Conservation (phyloP, 2,113 vertebrate species). For the Donacobius atricapilla region DNA sequence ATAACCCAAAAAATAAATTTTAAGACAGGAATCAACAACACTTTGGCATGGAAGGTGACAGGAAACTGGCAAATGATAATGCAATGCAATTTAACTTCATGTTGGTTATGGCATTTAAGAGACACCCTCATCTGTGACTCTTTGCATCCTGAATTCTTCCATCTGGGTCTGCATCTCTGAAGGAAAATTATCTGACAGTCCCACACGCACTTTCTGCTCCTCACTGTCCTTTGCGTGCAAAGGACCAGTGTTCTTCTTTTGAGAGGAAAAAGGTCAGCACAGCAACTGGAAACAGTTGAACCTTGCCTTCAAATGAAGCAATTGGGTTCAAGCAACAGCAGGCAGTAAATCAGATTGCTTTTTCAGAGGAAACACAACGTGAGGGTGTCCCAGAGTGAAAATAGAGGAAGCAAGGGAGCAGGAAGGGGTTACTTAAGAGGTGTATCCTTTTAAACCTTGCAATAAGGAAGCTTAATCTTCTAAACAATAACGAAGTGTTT, state of each 20-base stretch:
- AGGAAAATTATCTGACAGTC: not conserved
- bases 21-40: not conserved
- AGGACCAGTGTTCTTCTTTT: not conserved
- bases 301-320: not conserved
- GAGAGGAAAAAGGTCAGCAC: not conserved
- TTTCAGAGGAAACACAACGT: not conserved
- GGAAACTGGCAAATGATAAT: not conserved
- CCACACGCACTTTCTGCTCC: not conserved
- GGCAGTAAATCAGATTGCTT: not conserved
- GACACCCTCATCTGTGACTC: not conserved
- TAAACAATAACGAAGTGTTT: not conserved
- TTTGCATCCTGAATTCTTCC: not conserved
- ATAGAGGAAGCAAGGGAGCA: not conserved
- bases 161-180: not conserved
- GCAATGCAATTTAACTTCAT: not conserved
- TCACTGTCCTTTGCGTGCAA: not conserved
- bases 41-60: not conserved
- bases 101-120: not conserved
- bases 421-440: not conserved
- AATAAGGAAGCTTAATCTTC: not conserved
- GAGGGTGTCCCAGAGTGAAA: not conserved
- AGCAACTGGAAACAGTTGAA: not conserved
- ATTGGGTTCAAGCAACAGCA: not conserved
- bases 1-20: not conserved
- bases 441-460: not conserved